Percentiles rank a stretch among this genome's conserved stretches.
These are phyloP conservation scores for Lepidocyrtoides sp. DNA, from an alignment of 2,888 invertebrate species.

Conservation along the genomic window DNA sequence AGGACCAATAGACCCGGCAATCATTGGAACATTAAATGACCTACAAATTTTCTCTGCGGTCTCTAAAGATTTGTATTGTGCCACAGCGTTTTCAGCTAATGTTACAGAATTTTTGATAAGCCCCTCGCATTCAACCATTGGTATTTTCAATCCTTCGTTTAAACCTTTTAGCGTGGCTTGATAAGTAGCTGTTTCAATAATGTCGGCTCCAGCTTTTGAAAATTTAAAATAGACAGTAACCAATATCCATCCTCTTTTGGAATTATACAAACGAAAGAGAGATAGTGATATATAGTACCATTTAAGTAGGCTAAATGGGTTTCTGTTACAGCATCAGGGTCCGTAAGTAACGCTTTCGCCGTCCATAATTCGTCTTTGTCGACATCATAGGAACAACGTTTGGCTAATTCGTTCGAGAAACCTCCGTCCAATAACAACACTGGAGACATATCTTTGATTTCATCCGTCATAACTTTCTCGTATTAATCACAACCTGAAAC, in stretches of 20 bases:
- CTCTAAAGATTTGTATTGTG: slow-evolving; percentile 85
- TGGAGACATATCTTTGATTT: neutral
- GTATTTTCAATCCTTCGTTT: slow-evolving; percentile 90
- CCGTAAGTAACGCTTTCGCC: slow-evolving; percentile 92
- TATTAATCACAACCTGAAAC: too few relatives aligned
- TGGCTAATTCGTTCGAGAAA: slow-evolving; percentile 93
- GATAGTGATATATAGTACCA: too few relatives aligned
- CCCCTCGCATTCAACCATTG: slow-evolving; percentile 90
- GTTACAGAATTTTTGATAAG: slow-evolving; percentile 92
- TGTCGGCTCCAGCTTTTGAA: slow-evolving; percentile 94
- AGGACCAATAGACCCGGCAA: too few relatives aligned
- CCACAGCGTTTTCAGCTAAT: slow-evolving; percentile 91
- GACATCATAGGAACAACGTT: slow-evolving; percentile 91
- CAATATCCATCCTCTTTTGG: too few relatives aligned
- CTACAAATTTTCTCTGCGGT: too few relatives aligned
- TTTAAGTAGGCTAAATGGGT: slow-evolving; percentile 94
- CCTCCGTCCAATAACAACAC: slow-evolving; percentile 90
- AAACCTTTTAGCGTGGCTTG: slow-evolving; percentile 94
- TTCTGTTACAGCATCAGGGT: slow-evolving; percentile 92
- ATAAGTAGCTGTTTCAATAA: slow-evolving; percentile 96
- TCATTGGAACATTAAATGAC: too few relatives aligned
- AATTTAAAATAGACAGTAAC: neutral
- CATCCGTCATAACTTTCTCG: neutral
- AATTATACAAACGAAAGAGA: too few relatives aligned
- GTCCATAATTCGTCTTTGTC: slow-evolving; percentile 97